Base-by-base conservation (phyloP, 2,888 invertebrate genomes). In the Eristalinus aeneus region DNA sequence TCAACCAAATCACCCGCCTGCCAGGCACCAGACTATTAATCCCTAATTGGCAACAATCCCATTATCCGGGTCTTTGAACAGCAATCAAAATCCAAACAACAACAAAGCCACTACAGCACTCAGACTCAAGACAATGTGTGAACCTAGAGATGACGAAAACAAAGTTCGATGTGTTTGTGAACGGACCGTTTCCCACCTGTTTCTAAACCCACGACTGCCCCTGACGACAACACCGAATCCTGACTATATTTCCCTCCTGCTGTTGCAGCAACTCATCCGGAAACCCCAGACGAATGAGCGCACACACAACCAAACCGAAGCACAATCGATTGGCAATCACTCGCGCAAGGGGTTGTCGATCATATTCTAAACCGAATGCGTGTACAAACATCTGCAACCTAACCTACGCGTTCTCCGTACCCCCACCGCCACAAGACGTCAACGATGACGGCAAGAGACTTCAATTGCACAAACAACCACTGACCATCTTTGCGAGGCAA, bases 331-430 rank as follows among this genome's bases (percentile, higher is more conserved):
- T 46, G 34, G 0, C 63, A 58, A 71, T 58, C 27, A 71, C 58
- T 71, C 69, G 12, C 60, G 34, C 39, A 46, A 60, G 60, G 31
- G 20, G 27, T 31, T 71, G 60, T 63, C 63, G 22, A 54, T 63
- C 22, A 54, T 20, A 23, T 56, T 64, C 32, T 27, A 56, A 54
- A 54, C 11, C 64, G 53, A 63, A 31, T 73, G 72, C 73, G 63
- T 73, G 73, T 63, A 63, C 11, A 39, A 73, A 11, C 54, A 71
- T 73, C 64, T 54, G 54, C 54, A 71, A 31, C 60, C 46, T 61
- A 71, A 31, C 60, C 46, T 61, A 71, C 61, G 60, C 46, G 12
- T 53, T 12, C 65, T 2, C 27, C 23, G n/a, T n/a, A n/a, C n/a
- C 39, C 16, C 20, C 69, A 36, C 31, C 16, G 46, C 8, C 53